Percentiles rank a stretch among this genome's conserved stretches.
These are phyloP conservation scores for Drosophila serrata DNA, from an alignment of 1,140 invertebrate species.

Conservation along the genomic window DNA sequence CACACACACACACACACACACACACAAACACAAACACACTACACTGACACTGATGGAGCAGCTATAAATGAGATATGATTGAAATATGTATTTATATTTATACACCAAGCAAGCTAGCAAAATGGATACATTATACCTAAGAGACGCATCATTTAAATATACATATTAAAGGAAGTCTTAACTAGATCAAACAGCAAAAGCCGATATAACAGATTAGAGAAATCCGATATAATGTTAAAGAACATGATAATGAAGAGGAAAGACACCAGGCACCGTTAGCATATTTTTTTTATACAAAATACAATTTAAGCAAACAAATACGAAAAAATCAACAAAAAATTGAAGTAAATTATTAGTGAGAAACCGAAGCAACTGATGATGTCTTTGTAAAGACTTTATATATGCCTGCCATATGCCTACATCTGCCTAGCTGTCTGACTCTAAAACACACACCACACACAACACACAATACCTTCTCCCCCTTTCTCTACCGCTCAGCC, in stretches of 20 bases:
- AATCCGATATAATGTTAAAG: slow-evolving; percentile 10
- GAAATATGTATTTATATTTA: slow-evolving; percentile 77
- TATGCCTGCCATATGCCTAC: slow-evolving; percentile 83
- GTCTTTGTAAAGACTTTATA: slow-evolving; percentile 83
- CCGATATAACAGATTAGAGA: slow-evolving; percentile 23
- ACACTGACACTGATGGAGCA: not conserved
- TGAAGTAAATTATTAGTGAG: slow-evolving; percentile 66
- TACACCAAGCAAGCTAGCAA: slow-evolving; percentile 58
- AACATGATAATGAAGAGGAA: slow-evolving; percentile 7
- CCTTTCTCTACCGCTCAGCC: not conserved
- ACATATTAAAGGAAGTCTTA: slow-evolving; percentile 58
- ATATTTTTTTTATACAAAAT: slow-evolving; percentile 80
- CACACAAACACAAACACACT: slow-evolving; percentile 2
- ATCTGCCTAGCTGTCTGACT: slow-evolving; percentile 82
- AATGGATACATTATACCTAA: slow-evolving; percentile 42
- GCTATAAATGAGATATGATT: slow-evolving; percentile 53
- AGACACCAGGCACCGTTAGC: slow-evolving; percentile 76
- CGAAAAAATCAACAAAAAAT: slow-evolving; percentile 51
- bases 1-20: slow-evolving; percentile 9
- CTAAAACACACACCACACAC: slow-evolving; percentile 56
- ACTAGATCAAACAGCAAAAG: slow-evolving; percentile 41
- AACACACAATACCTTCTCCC: slow-evolving; percentile 9
- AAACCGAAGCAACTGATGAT: slow-evolving; percentile 77
- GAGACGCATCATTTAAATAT: slow-evolving; percentile 59
- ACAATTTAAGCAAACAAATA: slow-evolving; percentile 72